Base-by-base conservation (phyloP, 2,797 vertebrate species). In the Anableps anableps region DNA sequence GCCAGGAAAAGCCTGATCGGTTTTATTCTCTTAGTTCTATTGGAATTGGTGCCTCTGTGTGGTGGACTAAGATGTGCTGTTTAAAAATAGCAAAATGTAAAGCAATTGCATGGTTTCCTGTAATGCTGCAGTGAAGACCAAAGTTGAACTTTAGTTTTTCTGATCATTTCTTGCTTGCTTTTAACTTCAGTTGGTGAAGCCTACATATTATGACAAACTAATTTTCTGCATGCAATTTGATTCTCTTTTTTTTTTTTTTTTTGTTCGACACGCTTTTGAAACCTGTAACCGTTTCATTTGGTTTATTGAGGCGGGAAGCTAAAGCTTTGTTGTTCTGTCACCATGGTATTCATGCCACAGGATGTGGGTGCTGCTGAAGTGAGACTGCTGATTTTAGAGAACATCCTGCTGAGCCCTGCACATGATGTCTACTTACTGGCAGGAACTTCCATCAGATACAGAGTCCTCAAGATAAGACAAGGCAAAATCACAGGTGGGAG, bases 381-480 rank as follows among this genome's bases (percentile, higher is more conserved):
- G 81, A 95, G 95, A 71, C 94, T 99, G 70, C 95, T 99, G 92
- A 98, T 99, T 91, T 94, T 99, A 88, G 99, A 99, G 94, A 99
- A 99, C 91, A 98, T 99, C 85, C 96, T 99, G 85, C 94, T 99
- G 88, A 97, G 95, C 86, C 99, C 99, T 1, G 96, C 97, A 0
- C 95, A 95, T 16, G 97, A 99, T 11, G 88, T 99, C 81, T 98
- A 99, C 94, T 94, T 99, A 78, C 87, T 99, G 86, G 96, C 96
- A 26, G 97, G 98, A 88, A 97, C 97, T 2, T 96, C 97, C 72
- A 94, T 99, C 85, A 94, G 88, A 71, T 99, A 99, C 93, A 96
- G 90, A 93, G 97, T 99, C 83, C 96, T 98, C 95, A 99, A 99
- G 95, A 96, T 99, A 91, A 96, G 97, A 64, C 97, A 98, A 89